Conservation (phyloP, 2,888 invertebrate species). For the Steinernema scapterisci region DNA sequence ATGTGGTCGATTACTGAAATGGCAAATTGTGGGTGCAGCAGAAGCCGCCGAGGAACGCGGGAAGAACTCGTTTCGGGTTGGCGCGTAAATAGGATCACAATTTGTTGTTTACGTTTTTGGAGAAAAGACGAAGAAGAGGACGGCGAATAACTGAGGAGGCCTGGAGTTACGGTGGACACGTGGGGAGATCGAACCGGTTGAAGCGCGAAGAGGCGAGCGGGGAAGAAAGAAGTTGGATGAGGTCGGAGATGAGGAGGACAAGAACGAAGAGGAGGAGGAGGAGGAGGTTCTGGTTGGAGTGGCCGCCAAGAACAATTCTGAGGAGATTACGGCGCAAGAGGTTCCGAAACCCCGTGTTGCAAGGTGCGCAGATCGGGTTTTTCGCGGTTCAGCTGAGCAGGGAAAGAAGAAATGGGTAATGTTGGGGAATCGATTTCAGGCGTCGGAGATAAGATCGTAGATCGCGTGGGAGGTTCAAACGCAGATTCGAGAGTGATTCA, state of each 20-base stretch:
- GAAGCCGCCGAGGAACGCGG: conserved; percentile 12
- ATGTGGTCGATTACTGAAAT: conserved; percentile 10
- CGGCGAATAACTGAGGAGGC: not conserved
- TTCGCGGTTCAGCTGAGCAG: not conserved
- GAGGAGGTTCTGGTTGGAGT: not conserved
- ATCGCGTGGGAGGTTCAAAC: not conserved
- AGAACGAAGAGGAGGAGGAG: not conserved
- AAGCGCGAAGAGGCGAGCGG: not conserved
- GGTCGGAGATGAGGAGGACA: not conserved
- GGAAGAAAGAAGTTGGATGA: not conserved
- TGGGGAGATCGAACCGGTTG: not conserved
- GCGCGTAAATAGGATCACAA: conserved; percentile 13
- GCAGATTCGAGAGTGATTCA: not conserved
- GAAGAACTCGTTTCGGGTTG: not conserved
- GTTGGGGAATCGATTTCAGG: not conserved
- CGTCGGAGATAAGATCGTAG: not conserved
- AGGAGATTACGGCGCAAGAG: not conserved
- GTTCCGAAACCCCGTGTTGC: not conserved
- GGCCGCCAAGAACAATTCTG: not conserved
- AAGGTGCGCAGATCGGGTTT: too few relatives aligned
- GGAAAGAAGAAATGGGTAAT: not conserved
- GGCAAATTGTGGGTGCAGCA: not conserved
- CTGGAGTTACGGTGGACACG: not conserved
- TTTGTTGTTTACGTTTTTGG: not conserved
- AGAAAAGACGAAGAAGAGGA: not conserved